A percentile compares a stretch with the other conserved stretches of the same genome.
Evolutionary conservation across 1,140 invertebrate species (phyloP).

Genomic region (Theocolax elegans): DNA sequence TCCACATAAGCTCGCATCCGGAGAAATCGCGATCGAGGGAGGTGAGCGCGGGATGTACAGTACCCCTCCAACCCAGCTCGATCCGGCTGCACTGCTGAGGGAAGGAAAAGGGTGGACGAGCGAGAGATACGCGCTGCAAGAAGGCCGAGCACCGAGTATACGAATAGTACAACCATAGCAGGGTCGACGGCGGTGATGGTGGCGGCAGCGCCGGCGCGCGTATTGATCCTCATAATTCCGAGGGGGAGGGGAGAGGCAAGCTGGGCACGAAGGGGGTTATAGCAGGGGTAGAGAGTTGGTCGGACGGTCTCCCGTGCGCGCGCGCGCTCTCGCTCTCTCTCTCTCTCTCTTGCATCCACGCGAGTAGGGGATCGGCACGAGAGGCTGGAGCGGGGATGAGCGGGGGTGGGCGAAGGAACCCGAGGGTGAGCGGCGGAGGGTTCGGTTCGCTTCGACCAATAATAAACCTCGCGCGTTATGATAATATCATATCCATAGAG

Average conservation of each 20-base stretch:
- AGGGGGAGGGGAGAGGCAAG: constrained; percentile 47
- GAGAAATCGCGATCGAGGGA: constrained; percentile 6
- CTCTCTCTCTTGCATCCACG: constrained; percentile 32
- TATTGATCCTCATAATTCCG: constrained; percentile 69
- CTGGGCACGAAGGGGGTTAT: neutral
- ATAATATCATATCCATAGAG: constrained; percentile 68
- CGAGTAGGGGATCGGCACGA: neutral
- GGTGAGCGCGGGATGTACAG: no score
- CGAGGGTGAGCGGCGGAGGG: neutral
- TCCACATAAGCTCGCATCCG: constrained; percentile 18
- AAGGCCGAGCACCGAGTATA: constrained; percentile 61
- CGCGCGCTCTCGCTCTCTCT: neutral
- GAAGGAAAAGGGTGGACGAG: constrained; percentile 7
- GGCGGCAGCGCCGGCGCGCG: constrained; percentile 42
- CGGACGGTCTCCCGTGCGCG: no score
- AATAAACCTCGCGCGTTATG: constrained; percentile 66
- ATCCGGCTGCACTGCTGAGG: no score
- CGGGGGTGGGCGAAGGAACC: neutral
- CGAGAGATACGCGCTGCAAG: constrained; percentile 47
- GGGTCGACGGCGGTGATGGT: constrained; percentile 58
- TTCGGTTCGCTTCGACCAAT: constrained; percentile 59
- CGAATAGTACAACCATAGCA: no score
- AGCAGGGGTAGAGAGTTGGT: constrained; percentile 52
- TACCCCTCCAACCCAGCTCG: no score
- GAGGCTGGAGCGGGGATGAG: neutral